phyloP scores from a whole-genome alignment of 2,113 vertebrate genomes.

The Ploceus nigricollis region DNA sequence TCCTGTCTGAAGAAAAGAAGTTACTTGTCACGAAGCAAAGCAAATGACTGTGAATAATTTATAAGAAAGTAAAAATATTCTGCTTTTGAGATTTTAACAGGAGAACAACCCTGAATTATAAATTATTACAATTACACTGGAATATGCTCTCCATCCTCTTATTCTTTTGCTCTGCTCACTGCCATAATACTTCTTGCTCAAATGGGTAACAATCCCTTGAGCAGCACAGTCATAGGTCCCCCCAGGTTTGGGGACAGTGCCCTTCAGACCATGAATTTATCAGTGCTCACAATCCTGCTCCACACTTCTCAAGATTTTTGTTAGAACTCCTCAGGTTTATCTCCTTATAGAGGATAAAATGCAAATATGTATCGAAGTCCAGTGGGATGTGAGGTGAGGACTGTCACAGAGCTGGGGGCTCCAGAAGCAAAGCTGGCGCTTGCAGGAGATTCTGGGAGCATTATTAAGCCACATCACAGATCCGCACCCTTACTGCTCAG shows the following conservation, averaged over 20 bases:
- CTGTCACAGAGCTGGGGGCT: background rate
- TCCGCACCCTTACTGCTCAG: background rate
- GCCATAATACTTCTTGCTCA: background rate
- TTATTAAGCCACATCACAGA: background rate
- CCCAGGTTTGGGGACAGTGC: background rate
- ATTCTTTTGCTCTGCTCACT: background rate
- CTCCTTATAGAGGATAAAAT: background rate
- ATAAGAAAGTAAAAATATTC: constrained; percentile 64
- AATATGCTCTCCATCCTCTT: background rate
- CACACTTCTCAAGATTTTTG: background rate
- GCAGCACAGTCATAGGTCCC: background rate
- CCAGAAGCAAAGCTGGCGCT: background rate
- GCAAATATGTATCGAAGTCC: background rate
- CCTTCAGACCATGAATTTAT: background rate
- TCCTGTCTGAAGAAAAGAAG: constrained; percentile 49
- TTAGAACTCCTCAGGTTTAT: background rate
- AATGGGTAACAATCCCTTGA: background rate
- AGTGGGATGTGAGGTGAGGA: background rate
- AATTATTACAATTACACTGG: constrained; percentile 53
- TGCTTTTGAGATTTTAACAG: constrained; percentile 56
- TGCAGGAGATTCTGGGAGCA: background rate
- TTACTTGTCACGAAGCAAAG: constrained; percentile 50
- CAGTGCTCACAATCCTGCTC: background rate
- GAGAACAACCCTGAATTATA: constrained; percentile 47
- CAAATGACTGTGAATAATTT: constrained; percentile 62